Conservation (phyloP, 2,113 vertebrate genomes). For the Trogon surrucura region DNA sequence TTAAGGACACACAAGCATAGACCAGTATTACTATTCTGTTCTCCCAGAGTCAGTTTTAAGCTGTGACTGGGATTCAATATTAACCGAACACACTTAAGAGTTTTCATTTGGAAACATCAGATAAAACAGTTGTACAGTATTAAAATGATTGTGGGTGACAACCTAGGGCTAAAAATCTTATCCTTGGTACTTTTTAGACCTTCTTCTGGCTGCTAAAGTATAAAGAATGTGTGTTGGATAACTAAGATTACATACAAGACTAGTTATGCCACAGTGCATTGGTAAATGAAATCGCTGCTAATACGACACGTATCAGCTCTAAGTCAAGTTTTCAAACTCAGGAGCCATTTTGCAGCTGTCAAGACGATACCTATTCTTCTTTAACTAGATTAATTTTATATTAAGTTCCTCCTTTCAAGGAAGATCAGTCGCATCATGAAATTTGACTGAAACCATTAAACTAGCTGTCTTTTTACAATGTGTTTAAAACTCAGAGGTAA, state of each 20-base stretch:
- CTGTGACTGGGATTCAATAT: not conserved
- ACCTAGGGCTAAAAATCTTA: constrained; percentile 25
- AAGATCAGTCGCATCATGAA: not conserved
- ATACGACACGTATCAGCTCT: not conserved
- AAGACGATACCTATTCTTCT: not conserved
- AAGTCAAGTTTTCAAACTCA: not conserved
- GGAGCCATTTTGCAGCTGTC: constrained; percentile 1
- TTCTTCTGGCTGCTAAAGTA: not conserved
- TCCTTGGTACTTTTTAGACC: not conserved
- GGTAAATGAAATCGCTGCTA: not conserved
- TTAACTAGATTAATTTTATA: not conserved
- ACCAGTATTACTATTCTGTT: not conserved
- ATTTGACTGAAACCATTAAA: constrained; percentile 18
- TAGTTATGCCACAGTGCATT: not conserved
- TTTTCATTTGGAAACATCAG: not conserved
- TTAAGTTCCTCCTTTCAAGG: not conserved
- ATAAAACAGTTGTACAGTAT: constrained; percentile 13
- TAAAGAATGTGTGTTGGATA: not conserved
- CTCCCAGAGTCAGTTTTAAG: not conserved
- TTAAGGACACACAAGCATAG: not conserved
- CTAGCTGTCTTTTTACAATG: not conserved
- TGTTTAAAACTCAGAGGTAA: not conserved
- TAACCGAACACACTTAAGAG: not conserved
- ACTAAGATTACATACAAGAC: not conserved
- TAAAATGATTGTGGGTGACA: not conserved